Percentiles rank a stretch among this genome's conserved stretches.
Conservation (phyloP, 1,140 invertebrate species). For the Drosophila tani region DNA sequence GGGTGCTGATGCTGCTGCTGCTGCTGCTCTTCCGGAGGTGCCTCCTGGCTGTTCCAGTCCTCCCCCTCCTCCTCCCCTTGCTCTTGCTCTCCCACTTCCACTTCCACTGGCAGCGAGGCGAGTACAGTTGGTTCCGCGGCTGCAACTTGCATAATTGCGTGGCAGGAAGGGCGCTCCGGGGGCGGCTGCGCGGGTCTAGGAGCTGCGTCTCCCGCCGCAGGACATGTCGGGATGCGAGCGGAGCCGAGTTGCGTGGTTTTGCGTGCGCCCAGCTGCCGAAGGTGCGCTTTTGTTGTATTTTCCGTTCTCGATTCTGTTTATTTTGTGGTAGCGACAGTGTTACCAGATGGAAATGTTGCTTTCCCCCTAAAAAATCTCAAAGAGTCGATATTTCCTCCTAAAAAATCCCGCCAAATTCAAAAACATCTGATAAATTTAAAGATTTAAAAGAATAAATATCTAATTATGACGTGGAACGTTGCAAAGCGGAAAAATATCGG, state of each 20-base stretch:
- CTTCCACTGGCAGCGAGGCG: conserved; percentile 36
- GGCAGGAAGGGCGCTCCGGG: conserved; percentile 20
- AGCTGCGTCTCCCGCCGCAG: conserved; percentile 9
- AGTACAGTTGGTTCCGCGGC: conserved; percentile 55
- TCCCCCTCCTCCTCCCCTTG: conserved; percentile 4
- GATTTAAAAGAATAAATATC: too few relatives aligned
- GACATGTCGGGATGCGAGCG: conserved; percentile 13
- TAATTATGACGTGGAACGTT: too few relatives aligned
- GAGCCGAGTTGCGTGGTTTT: conserved; percentile 11
- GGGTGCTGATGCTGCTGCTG: neutral
- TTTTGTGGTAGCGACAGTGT: conserved; percentile 18
- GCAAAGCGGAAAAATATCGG: too few relatives aligned
- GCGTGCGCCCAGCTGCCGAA: conserved; percentile 9
- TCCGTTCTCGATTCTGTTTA: conserved; percentile 26
- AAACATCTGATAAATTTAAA: too few relatives aligned
- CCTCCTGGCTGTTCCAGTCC: conserved; percentile 2
- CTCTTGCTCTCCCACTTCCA: conserved; percentile 14
- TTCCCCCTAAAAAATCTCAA: too few relatives aligned
- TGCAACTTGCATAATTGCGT: conserved; percentile 79
- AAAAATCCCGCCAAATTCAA: too few relatives aligned
- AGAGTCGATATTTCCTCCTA: too few relatives aligned
- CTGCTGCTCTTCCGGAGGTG: conserved; percentile 1
- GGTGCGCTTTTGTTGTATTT: conserved; percentile 19
- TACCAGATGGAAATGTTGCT: too few relatives aligned
- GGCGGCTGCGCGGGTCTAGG: conserved; percentile 7